Evolutionary conservation across 2,888 invertebrate genomes (phyloP), one percentile per base, ranked within the genome.

Genomic region (Tipula unca): DNA sequence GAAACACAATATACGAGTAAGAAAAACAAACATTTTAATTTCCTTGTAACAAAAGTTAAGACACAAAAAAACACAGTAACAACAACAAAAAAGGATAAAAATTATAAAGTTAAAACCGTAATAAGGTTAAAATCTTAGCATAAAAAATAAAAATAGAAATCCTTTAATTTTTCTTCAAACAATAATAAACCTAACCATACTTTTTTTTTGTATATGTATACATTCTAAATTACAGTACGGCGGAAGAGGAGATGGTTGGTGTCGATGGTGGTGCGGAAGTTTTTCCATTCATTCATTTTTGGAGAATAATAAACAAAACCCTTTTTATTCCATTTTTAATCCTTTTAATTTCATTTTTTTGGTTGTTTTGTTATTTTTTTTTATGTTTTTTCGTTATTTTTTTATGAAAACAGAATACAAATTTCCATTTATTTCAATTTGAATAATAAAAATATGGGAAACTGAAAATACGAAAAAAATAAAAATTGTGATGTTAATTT

Each of bases 41-140:
- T 69, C 69, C 69, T 69, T 69, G 69, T 69, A 69, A 25, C 69
- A 69, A 69, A 69, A 69, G 69, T 69, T 69, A 69, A 69, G 25
- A 69, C 69, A 69, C 69, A 48, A n/a, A n/a, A n/a, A n/a, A n/a
- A n/a, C 35, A 35, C 35, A 39, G n/a, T n/a, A n/a, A n/a, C 48
- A 48, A n/a, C n/a, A 17, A 48, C 4, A 69, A 69, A 69, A 69
- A 69, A 69, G 69, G 69, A 69, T 69, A 69, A 69, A 69, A 69
- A 69, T 69, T 69, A 69, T 69, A 69, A 69, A 69, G 69, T 69
- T 69, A 69, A 69, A 69, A 69, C 69, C 69, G 69, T 69, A 69
- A 69, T 69, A 69, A 69, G 69, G 69, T 69, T 69, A 69, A 69
- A 69, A 69, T 69, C 69, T 69, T 69, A 69, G 25, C 69, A 69